These are phyloP conservation scores for Gavia stellata DNA, from an alignment of 2,113 vertebrate genomes.

Conservation along the genomic window DNA sequence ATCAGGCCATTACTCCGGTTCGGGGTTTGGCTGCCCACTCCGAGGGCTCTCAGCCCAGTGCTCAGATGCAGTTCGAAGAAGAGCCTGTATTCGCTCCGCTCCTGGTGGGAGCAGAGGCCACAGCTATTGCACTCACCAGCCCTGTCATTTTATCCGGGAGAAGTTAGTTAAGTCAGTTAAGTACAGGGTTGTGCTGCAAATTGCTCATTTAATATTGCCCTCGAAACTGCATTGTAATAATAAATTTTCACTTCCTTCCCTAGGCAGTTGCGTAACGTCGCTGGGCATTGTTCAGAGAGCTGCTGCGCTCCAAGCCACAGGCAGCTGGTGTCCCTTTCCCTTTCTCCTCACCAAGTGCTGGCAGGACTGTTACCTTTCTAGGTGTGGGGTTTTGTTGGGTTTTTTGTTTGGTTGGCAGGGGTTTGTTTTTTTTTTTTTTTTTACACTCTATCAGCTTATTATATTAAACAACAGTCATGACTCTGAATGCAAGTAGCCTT, in stretches of 20 bases:
- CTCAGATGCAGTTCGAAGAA: background rate
- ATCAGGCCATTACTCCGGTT: background rate
- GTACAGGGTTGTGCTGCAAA: background rate
- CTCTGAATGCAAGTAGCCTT: background rate
- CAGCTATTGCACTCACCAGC: background rate
- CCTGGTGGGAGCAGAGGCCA: background rate
- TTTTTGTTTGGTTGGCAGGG: background rate
- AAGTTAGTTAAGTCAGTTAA: background rate
- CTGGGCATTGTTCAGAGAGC: slow-evolving; percentile 11
- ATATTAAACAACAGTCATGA: background rate
- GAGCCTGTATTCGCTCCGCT: background rate
- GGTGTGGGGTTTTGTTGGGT: too few relatives aligned
- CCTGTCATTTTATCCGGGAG: background rate
- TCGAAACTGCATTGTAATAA: slow-evolving; percentile 28
- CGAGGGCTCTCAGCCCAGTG: background rate
- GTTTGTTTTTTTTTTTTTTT: background rate
- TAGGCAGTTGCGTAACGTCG: slow-evolving; percentile 2
- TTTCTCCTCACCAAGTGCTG: background rate
- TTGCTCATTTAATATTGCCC: slow-evolving; percentile 9
- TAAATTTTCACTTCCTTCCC: slow-evolving; percentile 57
- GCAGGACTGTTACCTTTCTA: background rate
- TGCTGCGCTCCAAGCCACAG: background rate
- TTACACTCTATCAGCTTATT: background rate
- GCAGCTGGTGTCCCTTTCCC: background rate
- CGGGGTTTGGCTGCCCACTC: background rate